These are phyloP conservation scores for Hecatera dysodea DNA, from an alignment of 2,888 invertebrate genomes.

Conservation along the genomic window DNA sequence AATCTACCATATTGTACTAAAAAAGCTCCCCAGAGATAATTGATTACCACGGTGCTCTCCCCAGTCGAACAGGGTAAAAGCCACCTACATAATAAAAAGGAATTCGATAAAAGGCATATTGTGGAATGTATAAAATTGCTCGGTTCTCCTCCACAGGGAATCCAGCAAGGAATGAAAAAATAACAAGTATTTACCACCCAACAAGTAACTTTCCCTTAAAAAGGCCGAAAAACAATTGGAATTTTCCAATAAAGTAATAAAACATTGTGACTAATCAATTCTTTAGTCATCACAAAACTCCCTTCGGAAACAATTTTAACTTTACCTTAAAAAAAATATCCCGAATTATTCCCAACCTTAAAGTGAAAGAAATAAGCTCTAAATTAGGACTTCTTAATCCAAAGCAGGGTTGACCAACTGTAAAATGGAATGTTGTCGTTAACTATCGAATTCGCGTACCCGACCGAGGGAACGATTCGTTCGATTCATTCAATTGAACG, in stretches of 20 bases:
- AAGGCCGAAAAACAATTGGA: constrained; percentile 68
- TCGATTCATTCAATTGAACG: constrained; percentile 76
- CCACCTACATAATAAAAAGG: constrained; percentile 24
- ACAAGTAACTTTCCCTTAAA: constrained; percentile 62
- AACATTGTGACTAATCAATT: constrained; percentile 81
- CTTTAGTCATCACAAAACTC: constrained; percentile 74
- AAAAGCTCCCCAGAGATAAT: not conserved
- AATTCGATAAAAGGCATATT: constrained; percentile 38
- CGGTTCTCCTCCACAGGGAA: constrained; percentile 33
- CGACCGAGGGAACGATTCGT: constrained; percentile 64
- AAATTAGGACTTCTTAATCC: constrained; percentile 47
- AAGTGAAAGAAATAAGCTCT: constrained; percentile 50
- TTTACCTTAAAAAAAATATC: constrained; percentile 16
- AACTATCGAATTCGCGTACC: constrained; percentile 71
- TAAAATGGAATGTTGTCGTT: constrained; percentile 63
- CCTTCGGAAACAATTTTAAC: constrained; percentile 53
- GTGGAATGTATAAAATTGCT: constrained; percentile 44
- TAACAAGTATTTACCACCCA: constrained; percentile 63
- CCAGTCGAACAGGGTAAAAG: not conserved
- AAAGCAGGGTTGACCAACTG: constrained; percentile 50
- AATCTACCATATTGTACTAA: not conserved
- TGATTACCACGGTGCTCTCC: not conserved
- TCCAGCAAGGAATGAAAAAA: constrained; percentile 23
- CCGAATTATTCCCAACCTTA: constrained; percentile 39
- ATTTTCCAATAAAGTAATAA: constrained; percentile 73